A percentile compares a stretch with the other conserved stretches of the same genome.
These are phyloP conservation scores for Acleris laterana DNA, from an alignment of 2,888 invertebrate species.

Conservation along the genomic window DNA sequence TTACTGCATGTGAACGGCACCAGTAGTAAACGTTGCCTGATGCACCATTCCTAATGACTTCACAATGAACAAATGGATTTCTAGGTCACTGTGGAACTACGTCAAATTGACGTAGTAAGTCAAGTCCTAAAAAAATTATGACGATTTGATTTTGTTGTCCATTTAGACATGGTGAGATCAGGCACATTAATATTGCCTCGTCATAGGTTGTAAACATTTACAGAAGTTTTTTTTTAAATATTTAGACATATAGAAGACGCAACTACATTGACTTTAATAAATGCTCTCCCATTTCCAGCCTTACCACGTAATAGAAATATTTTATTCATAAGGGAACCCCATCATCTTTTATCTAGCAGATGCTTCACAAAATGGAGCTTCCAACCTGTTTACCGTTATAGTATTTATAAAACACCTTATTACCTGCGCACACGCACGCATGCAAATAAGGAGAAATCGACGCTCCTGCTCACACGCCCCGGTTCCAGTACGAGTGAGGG, in stretches of 20 bases:
- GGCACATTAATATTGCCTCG: too few relatives aligned
- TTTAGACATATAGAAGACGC: neutral
- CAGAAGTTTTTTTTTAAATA: too few relatives aligned
- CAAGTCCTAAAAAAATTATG: too few relatives aligned
- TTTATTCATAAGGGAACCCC: conserved; percentile 36
- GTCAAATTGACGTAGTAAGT: too few relatives aligned
- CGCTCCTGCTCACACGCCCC: conserved; percentile 45
- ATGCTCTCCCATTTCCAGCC: neutral
- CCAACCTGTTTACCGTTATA: conserved; percentile 54
- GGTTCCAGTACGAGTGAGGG: conserved; percentile 38
- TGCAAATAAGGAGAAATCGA: conserved; percentile 56
- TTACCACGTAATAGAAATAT: conserved; percentile 25
- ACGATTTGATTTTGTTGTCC: too few relatives aligned
- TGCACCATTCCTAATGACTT: too few relatives aligned
- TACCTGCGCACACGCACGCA: conserved; percentile 51
- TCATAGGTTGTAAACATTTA: too few relatives aligned
- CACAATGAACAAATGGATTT: too few relatives aligned
- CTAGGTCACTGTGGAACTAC: too few relatives aligned
- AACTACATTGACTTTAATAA: neutral
- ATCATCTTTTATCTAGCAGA: conserved; percentile 29
- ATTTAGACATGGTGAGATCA: too few relatives aligned
- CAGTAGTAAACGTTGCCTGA: too few relatives aligned
- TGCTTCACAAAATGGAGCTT: conserved; percentile 4
- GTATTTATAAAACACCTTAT: conserved; percentile 62
- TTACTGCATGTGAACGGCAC: too few relatives aligned